A percentile compares a stretch with the other conserved stretches of the same genome.
Evolutionary conservation across 2,797 vertebrate genomes (phyloP).

Genomic region (Microchirus variegatus): DNA sequence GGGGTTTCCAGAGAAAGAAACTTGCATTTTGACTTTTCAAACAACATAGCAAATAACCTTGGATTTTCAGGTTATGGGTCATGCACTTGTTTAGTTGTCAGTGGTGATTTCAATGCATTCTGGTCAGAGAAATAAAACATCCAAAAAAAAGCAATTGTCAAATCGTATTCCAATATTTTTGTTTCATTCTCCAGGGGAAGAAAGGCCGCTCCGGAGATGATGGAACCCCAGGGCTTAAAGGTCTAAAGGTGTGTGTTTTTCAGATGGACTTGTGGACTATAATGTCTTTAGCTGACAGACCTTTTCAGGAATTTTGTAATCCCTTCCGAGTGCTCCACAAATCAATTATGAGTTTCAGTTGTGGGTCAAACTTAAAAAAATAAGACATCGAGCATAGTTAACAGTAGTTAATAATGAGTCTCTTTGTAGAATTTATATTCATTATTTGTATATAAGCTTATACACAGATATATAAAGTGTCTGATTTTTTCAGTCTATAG

Average conservation of each 20-base stretch:
- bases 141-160: not conserved
- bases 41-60: slow-evolving; percentile 6
- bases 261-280: slow-evolving; percentile 22
- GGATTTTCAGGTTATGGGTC: slow-evolving; percentile 8
- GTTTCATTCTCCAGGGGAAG: slow-evolving; percentile 85
- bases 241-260: slow-evolving; percentile 84
- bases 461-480: too few relatives aligned
- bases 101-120: not conserved
- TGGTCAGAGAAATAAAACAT: slow-evolving; percentile 16
- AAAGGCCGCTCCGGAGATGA: slow-evolving; percentile 89
- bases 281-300: slow-evolving; percentile 15
- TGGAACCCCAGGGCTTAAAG: slow-evolving; percentile 84
- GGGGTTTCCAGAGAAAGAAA: not conserved
- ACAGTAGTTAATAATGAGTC: too few relatives aligned
- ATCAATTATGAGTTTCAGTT: not conserved
- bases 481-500: not conserved
- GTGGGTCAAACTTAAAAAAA: too few relatives aligned
- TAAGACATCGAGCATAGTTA: too few relatives aligned
- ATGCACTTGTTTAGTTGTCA: slow-evolving; percentile 3
- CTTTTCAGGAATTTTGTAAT: slow-evolving; percentile 14
- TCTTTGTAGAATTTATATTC: too few relatives aligned
- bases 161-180: slow-evolving; percentile 28
- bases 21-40: slow-evolving; percentile 1
- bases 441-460: too few relatives aligned
- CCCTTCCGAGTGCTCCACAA: not conserved